Percentiles rank a stretch among this genome's conserved stretches.
phyloP scores from a whole-genome alignment of 2,113 vertebrate species.

The Caranx ignobilis region DNA sequence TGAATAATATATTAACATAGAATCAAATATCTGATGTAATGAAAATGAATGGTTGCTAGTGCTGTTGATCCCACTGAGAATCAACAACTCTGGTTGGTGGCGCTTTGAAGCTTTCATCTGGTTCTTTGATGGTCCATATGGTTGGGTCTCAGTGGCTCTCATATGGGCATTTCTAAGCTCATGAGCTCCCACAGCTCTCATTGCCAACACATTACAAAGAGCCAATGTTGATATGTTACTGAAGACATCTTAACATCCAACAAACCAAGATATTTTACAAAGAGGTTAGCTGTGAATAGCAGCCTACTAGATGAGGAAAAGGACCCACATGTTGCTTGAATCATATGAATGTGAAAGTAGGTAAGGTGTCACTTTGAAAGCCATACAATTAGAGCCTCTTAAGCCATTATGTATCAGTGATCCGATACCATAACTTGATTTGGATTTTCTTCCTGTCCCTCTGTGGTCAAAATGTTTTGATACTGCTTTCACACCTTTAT shows the following conservation, averaged over 20 bases:
- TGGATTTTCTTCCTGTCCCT: no score
- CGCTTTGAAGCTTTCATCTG: conserved; percentile 8
- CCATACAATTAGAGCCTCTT: no score
- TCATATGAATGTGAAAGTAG: background rate
- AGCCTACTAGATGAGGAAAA: background rate
- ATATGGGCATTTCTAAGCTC: background rate
- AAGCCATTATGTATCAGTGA: no score
- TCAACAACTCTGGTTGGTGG: conserved; percentile 6
- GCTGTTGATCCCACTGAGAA: background rate
- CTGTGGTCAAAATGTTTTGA: background rate
- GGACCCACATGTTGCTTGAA: background rate
- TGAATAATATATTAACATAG: background rate
- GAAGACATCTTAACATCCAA: background rate
- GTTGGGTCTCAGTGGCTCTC: conserved; percentile 5
- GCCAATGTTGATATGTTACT: conserved; percentile 9
- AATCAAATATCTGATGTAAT: background rate
- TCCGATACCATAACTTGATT: background rate
- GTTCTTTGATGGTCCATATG: conserved; percentile 30
- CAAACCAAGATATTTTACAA: background rate
- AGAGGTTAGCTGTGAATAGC: background rate
- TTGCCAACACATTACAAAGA: conserved; percentile 19
- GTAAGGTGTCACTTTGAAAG: no score
- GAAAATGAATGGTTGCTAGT: background rate
- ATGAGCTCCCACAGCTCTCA: background rate
- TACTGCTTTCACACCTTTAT: background rate